These are phyloP conservation scores for Lepilemur ruficaudatus DNA, from an alignment of 2,797 vertebrate species.

Conservation along the genomic window DNA sequence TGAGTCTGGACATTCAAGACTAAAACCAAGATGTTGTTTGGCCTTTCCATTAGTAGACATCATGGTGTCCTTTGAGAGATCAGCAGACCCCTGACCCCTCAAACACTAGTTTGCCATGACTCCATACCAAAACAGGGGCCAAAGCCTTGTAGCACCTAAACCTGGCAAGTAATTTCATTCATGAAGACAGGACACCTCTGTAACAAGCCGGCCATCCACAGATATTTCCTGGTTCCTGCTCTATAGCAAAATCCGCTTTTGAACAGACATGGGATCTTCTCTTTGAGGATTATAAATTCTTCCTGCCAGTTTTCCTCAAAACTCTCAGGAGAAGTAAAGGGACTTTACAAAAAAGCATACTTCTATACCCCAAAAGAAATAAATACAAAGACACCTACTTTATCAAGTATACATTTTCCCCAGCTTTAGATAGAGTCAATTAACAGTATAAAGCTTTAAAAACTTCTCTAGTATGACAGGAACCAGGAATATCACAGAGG, in stretches of 20 bases:
- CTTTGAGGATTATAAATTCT: not conserved
- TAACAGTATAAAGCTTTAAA: slow-evolving; percentile 63
- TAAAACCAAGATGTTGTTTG: slow-evolving; percentile 31
- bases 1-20: slow-evolving; percentile 53
- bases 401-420: slow-evolving; percentile 30
- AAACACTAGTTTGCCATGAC: not conserved
- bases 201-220: not conserved
- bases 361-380: slow-evolving; percentile 53
- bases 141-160: not conserved
- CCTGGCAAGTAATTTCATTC: slow-evolving; percentile 16
- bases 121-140: not conserved
- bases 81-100: not conserved
- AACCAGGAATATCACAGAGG: slow-evolving; percentile 57
- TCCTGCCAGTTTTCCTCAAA: slow-evolving; percentile 42
- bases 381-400: slow-evolving; percentile 55
- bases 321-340: slow-evolving; percentile 48
- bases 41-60: not conserved
- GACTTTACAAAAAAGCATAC: slow-evolving; percentile 41
- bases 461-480: slow-evolving; percentile 39
- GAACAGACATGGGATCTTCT: slow-evolving; percentile 15
- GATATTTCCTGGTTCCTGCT: slow-evolving; percentile 23
- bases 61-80: not conserved
- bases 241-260: not conserved
- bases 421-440: slow-evolving; percentile 30
- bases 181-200: not conserved